Evolutionary conservation across 2,888 invertebrate species (phyloP), one percentile per base, ranked within the genome.

Genomic region (Luperina testacea): DNA sequence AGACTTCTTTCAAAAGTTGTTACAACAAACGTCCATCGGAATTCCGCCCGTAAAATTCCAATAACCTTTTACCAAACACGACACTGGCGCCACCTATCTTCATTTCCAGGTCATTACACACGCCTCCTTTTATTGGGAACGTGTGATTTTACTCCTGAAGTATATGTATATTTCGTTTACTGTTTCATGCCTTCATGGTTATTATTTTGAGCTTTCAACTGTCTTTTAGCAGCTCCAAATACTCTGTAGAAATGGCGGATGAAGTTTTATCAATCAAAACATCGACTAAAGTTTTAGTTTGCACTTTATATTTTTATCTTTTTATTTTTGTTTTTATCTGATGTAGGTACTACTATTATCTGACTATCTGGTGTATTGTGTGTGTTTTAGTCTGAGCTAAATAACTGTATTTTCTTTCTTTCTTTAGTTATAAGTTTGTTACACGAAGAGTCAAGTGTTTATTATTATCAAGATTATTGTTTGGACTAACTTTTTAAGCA

Each of bases 81-180:
- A 68, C 82, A 79, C 38, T 61, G 76, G 71, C 82, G 70, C 70
- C 81, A 81, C 75, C 57, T 81, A 85, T 75, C 74, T 75, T 68
- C 53, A 38, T 75, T 68, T 85, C 59, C 85, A 81, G 82, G 63
- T 85, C 82, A 85, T 81, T 81, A 51, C 70, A 81, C 82, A 75
- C 42, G 71, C 70, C 71, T 42, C 42, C 67, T 64, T 71, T 81
- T 59, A 82, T 85, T 75, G 48, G 67, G 48, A 75, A 68, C 85
- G 70, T 71, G 59, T 74, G 82, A 42, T 38, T 65, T 71, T 64
- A 71, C 15, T 57, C 42, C 17, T 32, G 13, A 63, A 84, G n/a
- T 20, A 72, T 51, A 45, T 11, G 9, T 42, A 42, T 45, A 72
- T 69, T 63, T n/a, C 24, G n/a, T 17, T 57, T 57, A 57, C 24